Base-by-base conservation (phyloP, 2,888 invertebrate genomes). In the Nephrotoma flavescens region DNA sequence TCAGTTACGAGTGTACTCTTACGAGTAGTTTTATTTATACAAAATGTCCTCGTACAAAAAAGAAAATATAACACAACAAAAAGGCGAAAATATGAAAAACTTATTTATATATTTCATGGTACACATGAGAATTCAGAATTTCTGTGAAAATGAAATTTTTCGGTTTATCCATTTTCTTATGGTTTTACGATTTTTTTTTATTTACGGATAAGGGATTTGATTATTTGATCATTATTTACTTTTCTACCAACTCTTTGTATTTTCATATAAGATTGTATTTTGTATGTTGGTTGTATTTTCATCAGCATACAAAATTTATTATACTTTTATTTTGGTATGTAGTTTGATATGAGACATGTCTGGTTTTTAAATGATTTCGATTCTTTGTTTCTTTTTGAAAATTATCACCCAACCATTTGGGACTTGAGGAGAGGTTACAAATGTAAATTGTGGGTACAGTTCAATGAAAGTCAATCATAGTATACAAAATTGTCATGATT, bases 371-470 rank as follows among this genome's bases (percentile, higher is more conserved):
- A 83, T 83, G 41, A 83, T 83, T 41, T 83, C 11, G 12, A 41
- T 41, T 83, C 41, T 41, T n/a, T 31, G 12, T 41, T 83, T 41
- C 11, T 41, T 12, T 41, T 41, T 41, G 4, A 41, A 41, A 83
- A 42, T 41, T 41, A 42, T 83, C 42, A 4, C 42, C 41, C 41
- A 83, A 12, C 12, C 6, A 12, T 83, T 5, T 52, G 52, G 52
- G 52, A 52, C 5, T 52, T 15, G 19, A 84, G 87, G 88, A 71
- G 87, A 88, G 12, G 87, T 88, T 31, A 88, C 87, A 12, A 88
- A 52, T 86, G 2, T 85, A 85, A 42, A 4, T 85, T 4, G 83
- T 83, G 83, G 41, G 41, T 6, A 11, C 11, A 31, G 83, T 31
- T 31, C 41, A 9, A 83, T 12, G n/a, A 85, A 31, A 19, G 42